Base-by-base conservation (phyloP, 2,113 vertebrate genomes). In the Noturus placidus region DNA sequence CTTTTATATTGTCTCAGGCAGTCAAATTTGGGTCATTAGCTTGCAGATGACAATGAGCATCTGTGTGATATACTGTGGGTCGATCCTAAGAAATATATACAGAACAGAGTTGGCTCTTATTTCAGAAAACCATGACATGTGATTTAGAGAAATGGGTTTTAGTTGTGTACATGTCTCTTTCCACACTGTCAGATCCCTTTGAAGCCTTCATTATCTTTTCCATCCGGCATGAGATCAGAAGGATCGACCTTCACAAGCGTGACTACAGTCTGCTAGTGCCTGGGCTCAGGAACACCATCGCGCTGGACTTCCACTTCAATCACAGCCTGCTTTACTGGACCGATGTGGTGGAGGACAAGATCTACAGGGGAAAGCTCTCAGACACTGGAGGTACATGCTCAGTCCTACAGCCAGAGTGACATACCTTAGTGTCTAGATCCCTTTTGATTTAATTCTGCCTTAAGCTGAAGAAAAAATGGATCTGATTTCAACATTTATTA, bases 131-230 rank as follows among this genome's bases (percentile, higher is more conserved):
- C 52, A 57, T 50, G 20, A 56, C 74, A 83, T 88, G 17, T 87
- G 70, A 65, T 74, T 33, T 83, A 85, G 42, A 67, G 65, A 78
- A 80, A 70, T 46, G n/a, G 13, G 46, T 7, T 84, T 81, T 82
- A 82, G 56, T 46, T 86, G 74, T 63, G 25, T 78, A 67, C 50
- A 70, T 79, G 82, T 90, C 50, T 85, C 61, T 89, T 84, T 80
- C 70, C 57, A 19, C n/a, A 86, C 83, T 94, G 92, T 90, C 94
- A 99, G 98, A 99, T 97, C 96, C 97, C 50, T 99, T 99, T 94
- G 98, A 99, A 92, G 97, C 98, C 90, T 99, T 99, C 92, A 97
- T 99, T 92, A 99, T 99, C 94, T 99, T 99, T 93, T 99, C 98
- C 38, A 99, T 99, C 94, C 97, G 98, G 8, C 98, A 99, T 17